phyloP scores from a whole-genome alignment of 2,888 invertebrate species.

The Euzophera pinguis region DNA sequence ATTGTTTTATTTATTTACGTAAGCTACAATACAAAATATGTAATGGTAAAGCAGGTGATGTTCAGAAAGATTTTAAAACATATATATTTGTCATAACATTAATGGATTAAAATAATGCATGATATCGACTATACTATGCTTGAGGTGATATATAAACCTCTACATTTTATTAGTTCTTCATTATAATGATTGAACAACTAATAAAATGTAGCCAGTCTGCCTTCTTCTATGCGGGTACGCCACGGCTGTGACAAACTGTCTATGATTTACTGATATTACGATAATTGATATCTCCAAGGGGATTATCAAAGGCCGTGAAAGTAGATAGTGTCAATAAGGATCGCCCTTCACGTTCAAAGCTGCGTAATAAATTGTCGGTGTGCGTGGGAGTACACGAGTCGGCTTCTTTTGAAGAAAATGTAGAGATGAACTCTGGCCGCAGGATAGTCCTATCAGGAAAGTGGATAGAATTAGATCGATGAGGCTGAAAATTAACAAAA shows the following conservation, averaged over 20 bases:
- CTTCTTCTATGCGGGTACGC: background rate
- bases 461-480: background rate
- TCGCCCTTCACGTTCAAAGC: constrained; percentile 36
- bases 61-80: no score
- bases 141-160: no score
- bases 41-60: no score
- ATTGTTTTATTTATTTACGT: no score
- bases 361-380: constrained; percentile 47
- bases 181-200: background rate
- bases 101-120: no score
- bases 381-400: constrained; percentile 54
- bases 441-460: constrained; percentile 38
- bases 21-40: no score
- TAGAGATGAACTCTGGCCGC: constrained; percentile 37
- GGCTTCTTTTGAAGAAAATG: constrained; percentile 46
- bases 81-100: no score
- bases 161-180: no score
- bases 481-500: background rate
- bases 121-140: no score
- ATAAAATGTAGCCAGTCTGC: background rate
- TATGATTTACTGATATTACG: constrained; percentile 8
- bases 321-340: constrained; percentile 26
- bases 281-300: constrained; percentile 21
- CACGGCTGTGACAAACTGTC: background rate
- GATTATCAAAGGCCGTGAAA: constrained; percentile 30